Conservation (phyloP, 2,888 invertebrate species). For the Hirtodrosophila trivittata region DNA sequence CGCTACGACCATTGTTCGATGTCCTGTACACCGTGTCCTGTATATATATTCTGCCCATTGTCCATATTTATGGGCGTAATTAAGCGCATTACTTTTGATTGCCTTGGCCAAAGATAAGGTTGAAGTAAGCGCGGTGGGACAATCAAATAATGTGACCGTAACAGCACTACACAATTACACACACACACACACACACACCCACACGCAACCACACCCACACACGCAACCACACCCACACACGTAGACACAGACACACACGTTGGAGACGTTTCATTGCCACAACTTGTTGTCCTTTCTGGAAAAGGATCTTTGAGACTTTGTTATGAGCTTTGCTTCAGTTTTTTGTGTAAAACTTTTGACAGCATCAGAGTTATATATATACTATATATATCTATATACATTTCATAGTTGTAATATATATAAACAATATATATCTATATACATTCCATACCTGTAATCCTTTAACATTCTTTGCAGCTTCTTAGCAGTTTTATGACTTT, state of each 20-base stretch:
- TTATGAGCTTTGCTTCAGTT: not conserved
- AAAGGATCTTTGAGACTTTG: constrained; percentile 6
- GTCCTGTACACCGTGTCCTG: not conserved
- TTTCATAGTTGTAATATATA: too few species aligned
- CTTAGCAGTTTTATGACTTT: too few species aligned
- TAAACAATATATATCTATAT: too few species aligned
- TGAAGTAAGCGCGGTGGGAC: constrained; percentile 35
- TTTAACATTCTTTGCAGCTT: too few species aligned
- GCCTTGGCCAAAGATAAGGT: constrained; percentile 45
- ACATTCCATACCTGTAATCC: too few species aligned
- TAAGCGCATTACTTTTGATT: constrained; percentile 75
- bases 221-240: not conserved
- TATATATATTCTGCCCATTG: constrained; percentile 4
- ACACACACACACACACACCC: not conserved
- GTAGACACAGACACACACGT: not conserved
- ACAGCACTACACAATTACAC: constrained; percentile 19
- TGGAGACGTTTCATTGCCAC: too few species aligned
- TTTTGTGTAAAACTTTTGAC: too few species aligned
- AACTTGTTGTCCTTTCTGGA: not conserved
- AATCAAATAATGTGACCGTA: constrained; percentile 66
- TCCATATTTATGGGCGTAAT: constrained; percentile 64
- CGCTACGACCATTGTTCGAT: not conserved
- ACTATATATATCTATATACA: too few species aligned
- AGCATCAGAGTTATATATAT: too few species aligned
- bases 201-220: not conserved